phyloP scores from a whole-genome alignment of 35 echinoderm and acorn worm genomes.

The Diadema setosum region DNA sequence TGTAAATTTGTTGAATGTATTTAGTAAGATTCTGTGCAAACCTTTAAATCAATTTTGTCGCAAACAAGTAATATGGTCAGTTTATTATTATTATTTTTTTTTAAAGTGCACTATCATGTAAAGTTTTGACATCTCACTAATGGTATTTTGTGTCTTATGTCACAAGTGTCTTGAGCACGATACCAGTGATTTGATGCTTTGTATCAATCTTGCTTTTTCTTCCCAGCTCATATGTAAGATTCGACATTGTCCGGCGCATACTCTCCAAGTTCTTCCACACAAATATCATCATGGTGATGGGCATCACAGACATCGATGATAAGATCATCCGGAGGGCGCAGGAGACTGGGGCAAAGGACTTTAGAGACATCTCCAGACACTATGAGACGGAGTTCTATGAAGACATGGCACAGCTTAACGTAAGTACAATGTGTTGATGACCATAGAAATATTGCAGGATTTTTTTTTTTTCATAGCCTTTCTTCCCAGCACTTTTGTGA shows the following conservation, averaged over 20 bases:
- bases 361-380: slow-evolving; percentile 41
- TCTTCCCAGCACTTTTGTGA: background rate
- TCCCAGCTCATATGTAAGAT: slow-evolving; percentile 85
- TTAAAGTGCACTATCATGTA: background rate
- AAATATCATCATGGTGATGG: slow-evolving; percentile 83
- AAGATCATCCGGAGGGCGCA: slow-evolving; percentile 88
- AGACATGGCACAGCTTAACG: slow-evolving; percentile 54
- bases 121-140: background rate
- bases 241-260: slow-evolving; percentile 94
- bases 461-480: background rate
- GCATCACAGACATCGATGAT: slow-evolving; percentile 97
- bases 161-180: background rate
- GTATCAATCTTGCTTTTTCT: background rate
- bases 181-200: background rate
- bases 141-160: background rate
- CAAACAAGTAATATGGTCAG: background rate
- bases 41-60: background rate
- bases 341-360: slow-evolving; percentile 16
- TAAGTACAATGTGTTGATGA: background rate
- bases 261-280: slow-evolving; percentile 76
- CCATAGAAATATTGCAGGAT: background rate
- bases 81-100: background rate
- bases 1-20: background rate
- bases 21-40: background rate
- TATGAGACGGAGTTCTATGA: slow-evolving; percentile 73